A percentile compares a stretch with the other conserved stretches of the same genome.
phyloP scores from a whole-genome alignment of 30 jellyfish, hydroid and myxozoan species.

The Hydra vulgaris region DNA sequence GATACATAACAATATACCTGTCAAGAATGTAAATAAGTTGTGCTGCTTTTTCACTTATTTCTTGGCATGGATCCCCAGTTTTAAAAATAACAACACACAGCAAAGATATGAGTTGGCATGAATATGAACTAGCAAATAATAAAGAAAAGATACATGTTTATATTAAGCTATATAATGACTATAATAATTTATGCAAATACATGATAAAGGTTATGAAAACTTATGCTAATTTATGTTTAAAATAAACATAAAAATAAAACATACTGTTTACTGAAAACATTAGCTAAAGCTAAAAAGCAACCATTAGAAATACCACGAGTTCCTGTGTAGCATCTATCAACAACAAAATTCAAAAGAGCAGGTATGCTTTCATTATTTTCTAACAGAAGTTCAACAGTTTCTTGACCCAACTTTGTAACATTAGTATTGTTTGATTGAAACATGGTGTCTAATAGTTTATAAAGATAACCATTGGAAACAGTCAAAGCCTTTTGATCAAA shows the following conservation, averaged over 20 bases:
- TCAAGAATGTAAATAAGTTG: constrained; percentile 77
- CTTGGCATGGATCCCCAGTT: constrained; percentile 91
- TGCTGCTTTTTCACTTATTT: constrained; percentile 93
- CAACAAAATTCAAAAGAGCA: constrained; percentile 82
- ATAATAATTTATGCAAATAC: too few relatives aligned
- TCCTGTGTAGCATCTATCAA: constrained; percentile 94
- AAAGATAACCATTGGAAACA: constrained; percentile 92
- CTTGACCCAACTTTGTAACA: constrained; percentile 86
- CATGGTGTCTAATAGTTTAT: constrained; percentile 86
- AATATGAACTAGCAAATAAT: constrained; percentile 53
- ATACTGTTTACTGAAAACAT: constrained; percentile 84
- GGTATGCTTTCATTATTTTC: constrained; percentile 95
- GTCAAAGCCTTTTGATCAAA: constrained; percentile 92
- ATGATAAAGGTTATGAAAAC: too few relatives aligned
- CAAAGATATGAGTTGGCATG: constrained; percentile 87
- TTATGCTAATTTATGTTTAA: too few relatives aligned
- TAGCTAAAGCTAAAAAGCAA: constrained; percentile 88
- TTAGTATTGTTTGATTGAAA: constrained; percentile 71
- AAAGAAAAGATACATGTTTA: too few relatives aligned
- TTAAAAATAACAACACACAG: constrained; percentile 89
- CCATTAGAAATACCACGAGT: constrained; percentile 83
- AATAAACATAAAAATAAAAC: constrained; percentile 2
- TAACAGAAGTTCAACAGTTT: constrained; percentile 82
- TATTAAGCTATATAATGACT: too few relatives aligned
- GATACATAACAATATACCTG: constrained; percentile 47